These are phyloP conservation scores for Erpobdella octoculata DNA, from an alignment of 2,888 invertebrate genomes.

Conservation along the genomic window DNA sequence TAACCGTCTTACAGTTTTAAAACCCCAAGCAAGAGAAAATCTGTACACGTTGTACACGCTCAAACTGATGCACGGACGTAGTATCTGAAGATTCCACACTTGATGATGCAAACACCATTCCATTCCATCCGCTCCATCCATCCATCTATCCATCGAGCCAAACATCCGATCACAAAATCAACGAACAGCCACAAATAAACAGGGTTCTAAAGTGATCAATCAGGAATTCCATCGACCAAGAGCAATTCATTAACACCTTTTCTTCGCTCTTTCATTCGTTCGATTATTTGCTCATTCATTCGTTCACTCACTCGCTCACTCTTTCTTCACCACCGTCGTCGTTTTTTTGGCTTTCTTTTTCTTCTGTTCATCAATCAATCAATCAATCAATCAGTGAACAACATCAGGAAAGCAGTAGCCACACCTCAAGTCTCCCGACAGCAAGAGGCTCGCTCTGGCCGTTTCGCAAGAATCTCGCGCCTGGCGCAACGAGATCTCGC, in stretches of 20 bases:
- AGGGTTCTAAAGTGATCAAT: too few species aligned
- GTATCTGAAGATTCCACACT: too few species aligned
- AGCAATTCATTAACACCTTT: too few species aligned
- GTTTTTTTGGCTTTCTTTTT: neutral
- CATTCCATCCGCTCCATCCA: neutral
- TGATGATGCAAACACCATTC: too few species aligned
- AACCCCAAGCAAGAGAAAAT: too few species aligned
- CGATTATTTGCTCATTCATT: neutral
- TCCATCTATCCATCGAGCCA: neutral
- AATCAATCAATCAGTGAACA: neutral
- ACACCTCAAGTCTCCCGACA: neutral
- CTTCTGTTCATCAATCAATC: neutral
- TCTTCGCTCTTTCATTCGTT: neutral
- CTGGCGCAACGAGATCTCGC: too few species aligned
- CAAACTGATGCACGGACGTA: too few species aligned
- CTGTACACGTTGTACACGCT: too few species aligned
- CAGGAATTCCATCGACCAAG: too few species aligned
- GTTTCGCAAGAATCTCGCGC: neutral
- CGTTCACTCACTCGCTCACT: neutral
- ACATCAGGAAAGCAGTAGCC: constrained; percentile 10
- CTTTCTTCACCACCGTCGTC: too few species aligned
- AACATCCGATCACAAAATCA: neutral
- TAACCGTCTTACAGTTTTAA: too few species aligned
- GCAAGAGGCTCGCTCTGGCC: neutral
- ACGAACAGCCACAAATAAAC: too few species aligned